Evolutionary conservation across 2,888 invertebrate genomes (phyloP), one percentile per base, ranked within the genome.

Genomic region (Teleiodes luculella): DNA sequence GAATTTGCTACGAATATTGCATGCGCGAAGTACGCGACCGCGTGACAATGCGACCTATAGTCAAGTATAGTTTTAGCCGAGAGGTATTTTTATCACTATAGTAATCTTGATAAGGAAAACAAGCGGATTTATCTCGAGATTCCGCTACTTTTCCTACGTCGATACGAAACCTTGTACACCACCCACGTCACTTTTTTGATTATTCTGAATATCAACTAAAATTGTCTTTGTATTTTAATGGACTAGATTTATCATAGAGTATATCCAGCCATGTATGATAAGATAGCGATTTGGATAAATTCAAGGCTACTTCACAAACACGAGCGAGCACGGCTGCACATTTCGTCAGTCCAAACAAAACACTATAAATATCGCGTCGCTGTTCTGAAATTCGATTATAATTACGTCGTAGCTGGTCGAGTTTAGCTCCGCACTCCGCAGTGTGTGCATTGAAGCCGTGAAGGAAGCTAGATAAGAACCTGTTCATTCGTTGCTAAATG

Each of bases 31-130:
- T 61, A 62, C 59, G 57, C 67, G 68, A 64, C 54, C 75, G 67
- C 77, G 74, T 76, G 77, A 77, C 76, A 68, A 63, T 63, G 63
- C 63, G 63, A 65, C 68, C 63, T 67, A 66, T 36, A 43, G 30
- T 43, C 45, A 36, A 46, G 30, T 46, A 30, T 68, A 71, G 68
- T 75, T 78, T 76, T 72, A 74, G 71, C 46, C 74, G 75, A 61
- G 68, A 70, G 76, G 78, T 87, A 86, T 80, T 81, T 85, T 86
- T 87, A 86, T 86, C 86, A 71, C 74, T 68, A 68, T 61, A 74
- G 65, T 81, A 80, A 86, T 85, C 85, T 85, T 84, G 88, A 87
- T 88, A 87, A 87, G 84, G 73, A 80, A 82, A 82, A 80, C 79
- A 81, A 83, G 74, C 78, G 64, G 69, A 76, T 78, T 83, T 85